A percentile compares a stretch with the other conserved stretches of the same genome.
phyloP scores from a whole-genome alignment of 2,888 invertebrate species.

The Eulithis prunata region DNA sequence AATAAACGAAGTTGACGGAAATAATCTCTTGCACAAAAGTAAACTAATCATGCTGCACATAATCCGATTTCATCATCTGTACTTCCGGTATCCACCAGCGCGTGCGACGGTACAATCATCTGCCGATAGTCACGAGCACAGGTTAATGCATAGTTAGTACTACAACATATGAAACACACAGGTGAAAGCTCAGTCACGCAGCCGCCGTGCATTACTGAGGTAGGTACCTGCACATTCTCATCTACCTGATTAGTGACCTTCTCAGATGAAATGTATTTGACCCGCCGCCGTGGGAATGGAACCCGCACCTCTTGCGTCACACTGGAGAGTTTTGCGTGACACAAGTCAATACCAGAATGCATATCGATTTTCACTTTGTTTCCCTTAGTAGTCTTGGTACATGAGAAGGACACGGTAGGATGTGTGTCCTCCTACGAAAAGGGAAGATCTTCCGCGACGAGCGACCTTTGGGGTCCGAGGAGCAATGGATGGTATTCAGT shows the following conservation, averaged over 20 bases:
- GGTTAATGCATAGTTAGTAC: background rate
- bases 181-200: constrained; percentile 18
- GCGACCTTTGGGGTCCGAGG: too few species aligned
- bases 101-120: constrained; percentile 1
- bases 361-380: too few species aligned
- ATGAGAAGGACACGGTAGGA: too few species aligned
- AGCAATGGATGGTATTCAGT: too few species aligned
- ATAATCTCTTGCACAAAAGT: too few species aligned
- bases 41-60: too few species aligned
- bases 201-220: background rate
- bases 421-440: too few species aligned
- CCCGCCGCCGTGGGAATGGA: background rate
- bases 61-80: background rate
- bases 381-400: too few species aligned
- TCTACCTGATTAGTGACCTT: background rate
- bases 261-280: background rate
- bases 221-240: constrained; percentile 1
- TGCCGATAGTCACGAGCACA: background rate
- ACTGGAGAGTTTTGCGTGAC: background rate
- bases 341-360: too few species aligned
- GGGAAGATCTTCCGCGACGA: too few species aligned
- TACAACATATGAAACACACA: background rate
- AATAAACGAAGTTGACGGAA: too few species aligned
- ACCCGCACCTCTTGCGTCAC: background rate
- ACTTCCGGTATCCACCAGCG: constrained; percentile 2